These are phyloP conservation scores for Catharus ustulatus DNA, from an alignment of 2,797 vertebrate species.

Conservation along the genomic window DNA sequence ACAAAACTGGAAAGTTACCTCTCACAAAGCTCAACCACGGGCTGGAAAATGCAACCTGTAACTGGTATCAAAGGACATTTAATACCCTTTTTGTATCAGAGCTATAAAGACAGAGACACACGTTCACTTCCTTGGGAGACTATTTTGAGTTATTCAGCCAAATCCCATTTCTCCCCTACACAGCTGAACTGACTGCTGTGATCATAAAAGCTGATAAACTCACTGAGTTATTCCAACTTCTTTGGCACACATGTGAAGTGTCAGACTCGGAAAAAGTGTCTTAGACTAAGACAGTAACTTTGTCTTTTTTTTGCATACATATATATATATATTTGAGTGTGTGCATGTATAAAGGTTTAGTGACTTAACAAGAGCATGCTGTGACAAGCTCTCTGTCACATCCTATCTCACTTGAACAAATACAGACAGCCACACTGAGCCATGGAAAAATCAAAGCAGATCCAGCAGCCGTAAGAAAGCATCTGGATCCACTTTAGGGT, in stretches of 20 bases:
- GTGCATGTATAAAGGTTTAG: background rate
- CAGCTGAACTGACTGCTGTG: background rate
- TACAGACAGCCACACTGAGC: background rate
- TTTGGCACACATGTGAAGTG: background rate
- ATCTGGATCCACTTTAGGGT: conserved; percentile 63
- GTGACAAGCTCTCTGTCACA: conserved; percentile 21
- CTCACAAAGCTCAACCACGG: background rate
- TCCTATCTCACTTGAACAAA: conserved; percentile 21
- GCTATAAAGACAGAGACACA: background rate
- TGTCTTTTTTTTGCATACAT: background rate
- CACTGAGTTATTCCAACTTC: background rate
- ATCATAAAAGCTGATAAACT: conserved; percentile 13
- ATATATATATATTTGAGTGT: background rate
- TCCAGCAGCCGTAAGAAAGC: conserved; percentile 1
- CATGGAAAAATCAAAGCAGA: conserved; percentile 22
- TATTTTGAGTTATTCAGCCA: background rate
- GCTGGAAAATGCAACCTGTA: background rate
- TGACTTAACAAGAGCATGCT: conserved; percentile 14
- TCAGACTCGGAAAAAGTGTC: background rate
- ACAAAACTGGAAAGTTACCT: background rate
- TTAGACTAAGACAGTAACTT: background rate
- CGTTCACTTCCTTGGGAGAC: background rate
- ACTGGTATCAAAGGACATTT: background rate
- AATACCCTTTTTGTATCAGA: background rate
- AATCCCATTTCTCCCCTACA: background rate